Evolutionary conservation across 2,888 invertebrate genomes (phyloP).

Genomic region (Aelia acuminata): DNA sequence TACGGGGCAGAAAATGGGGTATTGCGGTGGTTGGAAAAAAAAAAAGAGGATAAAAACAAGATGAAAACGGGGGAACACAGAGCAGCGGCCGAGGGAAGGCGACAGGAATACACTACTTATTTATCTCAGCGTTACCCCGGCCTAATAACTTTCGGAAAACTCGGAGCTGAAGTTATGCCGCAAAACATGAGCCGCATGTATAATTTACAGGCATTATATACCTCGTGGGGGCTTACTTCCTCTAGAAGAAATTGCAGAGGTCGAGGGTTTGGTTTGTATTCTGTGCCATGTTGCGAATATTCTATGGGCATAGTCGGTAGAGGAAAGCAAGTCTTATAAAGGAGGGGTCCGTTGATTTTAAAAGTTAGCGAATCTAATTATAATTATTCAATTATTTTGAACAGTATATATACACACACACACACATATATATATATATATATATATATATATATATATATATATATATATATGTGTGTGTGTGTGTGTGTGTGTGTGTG

Average conservation of each 20-base stretch:
- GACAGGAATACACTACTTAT: constrained; percentile 1
- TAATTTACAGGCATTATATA: constrained; percentile 14
- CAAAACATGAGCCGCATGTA: constrained; percentile 14
- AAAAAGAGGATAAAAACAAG: neutral
- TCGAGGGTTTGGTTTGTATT: neutral
- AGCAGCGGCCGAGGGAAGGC: neutral
- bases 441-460: too few relatives aligned
- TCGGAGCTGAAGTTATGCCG: neutral
- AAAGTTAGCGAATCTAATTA: too few relatives aligned
- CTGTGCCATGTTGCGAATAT: neutral
- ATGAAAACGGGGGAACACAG: neutral
- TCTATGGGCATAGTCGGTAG: too few relatives aligned
- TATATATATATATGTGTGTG: too few relatives aligned
- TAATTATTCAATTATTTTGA: too few relatives aligned
- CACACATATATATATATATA: too few relatives aligned
- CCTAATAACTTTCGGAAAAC: constrained; percentile 8
- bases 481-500: too few relatives aligned
- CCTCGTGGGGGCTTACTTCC: neutral
- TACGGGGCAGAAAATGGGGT: neutral
- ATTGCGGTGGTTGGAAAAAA: neutral
- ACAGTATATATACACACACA: too few relatives aligned
- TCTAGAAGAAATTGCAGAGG: neutral
- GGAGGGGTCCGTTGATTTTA: too few relatives aligned
- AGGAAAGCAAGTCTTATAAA: too few relatives aligned
- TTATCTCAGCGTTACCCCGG: neutral